Conservation (phyloP, 2,797 vertebrate species). For the Vipera ursinii region DNA sequence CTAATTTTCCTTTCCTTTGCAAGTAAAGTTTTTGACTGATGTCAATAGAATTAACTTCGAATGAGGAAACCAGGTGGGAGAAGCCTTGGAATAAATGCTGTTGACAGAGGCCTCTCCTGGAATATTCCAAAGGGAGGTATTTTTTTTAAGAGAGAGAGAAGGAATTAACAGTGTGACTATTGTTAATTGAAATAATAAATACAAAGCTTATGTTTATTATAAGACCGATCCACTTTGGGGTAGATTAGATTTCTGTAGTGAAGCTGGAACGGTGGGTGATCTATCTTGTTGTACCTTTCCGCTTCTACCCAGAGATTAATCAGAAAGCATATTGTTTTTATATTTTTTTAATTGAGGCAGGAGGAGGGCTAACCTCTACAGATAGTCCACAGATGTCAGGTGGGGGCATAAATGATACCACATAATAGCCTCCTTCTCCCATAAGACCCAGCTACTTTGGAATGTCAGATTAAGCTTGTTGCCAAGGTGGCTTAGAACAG, state of each 20-base stretch:
- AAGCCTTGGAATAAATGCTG: background rate
- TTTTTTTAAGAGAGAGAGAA: background rate
- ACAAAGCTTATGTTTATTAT: slow-evolving; percentile 55
- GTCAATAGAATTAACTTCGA: background rate
- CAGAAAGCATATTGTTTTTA: slow-evolving; percentile 33
- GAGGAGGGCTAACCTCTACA: slow-evolving; percentile 63
- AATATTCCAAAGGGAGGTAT: background rate
- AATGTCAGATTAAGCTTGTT: slow-evolving; percentile 72
- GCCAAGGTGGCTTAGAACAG: slow-evolving; percentile 56
- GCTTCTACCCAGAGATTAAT: slow-evolving; percentile 41
- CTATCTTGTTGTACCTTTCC: slow-evolving; percentile 27
- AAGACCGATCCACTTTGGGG: slow-evolving; percentile 19
- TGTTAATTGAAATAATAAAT: slow-evolving; percentile 63
- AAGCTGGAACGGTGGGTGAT: background rate
- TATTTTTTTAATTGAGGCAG: slow-evolving; percentile 50
- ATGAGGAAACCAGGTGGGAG: background rate
- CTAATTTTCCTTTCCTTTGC: background rate
- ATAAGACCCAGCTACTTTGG: slow-evolving; percentile 68
- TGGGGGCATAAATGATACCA: slow-evolving; percentile 68
- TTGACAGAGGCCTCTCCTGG: background rate
- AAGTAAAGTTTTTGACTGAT: background rate
- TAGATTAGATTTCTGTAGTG: slow-evolving; percentile 22
- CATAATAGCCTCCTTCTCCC: slow-evolving; percentile 71
- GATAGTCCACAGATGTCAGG: slow-evolving; percentile 70
- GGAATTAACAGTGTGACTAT: slow-evolving; percentile 40